A percentile compares a stretch with the other conserved stretches of the same genome.
Conservation (phyloP, 2,113 vertebrate genomes). For the Pluvialis apricaria region DNA sequence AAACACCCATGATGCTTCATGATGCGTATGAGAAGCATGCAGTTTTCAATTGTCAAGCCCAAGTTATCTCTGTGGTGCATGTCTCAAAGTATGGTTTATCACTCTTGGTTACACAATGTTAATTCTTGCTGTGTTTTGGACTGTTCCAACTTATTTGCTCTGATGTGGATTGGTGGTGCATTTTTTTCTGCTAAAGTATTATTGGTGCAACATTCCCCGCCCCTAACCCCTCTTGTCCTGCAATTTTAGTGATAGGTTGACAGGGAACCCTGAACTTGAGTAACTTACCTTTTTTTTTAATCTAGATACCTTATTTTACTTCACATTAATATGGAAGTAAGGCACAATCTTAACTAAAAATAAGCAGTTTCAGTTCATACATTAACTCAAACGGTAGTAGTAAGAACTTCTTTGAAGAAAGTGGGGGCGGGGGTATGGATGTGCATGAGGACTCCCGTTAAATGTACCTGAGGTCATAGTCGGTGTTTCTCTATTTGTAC, state of each 20-base stretch:
- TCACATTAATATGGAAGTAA: not conserved
- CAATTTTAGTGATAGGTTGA: not conserved
- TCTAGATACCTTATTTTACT: not conserved
- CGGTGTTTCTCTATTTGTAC: not conserved
- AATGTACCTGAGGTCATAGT: not conserved
- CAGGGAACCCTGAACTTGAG: not conserved
- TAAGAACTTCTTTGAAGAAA: not conserved
- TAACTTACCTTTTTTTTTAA: not conserved
- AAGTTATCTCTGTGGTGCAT: not conserved
- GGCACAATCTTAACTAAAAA: not conserved
- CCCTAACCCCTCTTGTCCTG: not conserved
- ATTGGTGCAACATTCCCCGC: not conserved
- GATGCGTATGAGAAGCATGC: not conserved
- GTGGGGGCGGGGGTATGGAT: not conserved
- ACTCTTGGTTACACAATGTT: not conserved
- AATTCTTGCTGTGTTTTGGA: not conserved
- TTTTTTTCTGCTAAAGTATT: not conserved
- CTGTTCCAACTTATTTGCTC: not conserved
- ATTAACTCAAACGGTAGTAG: not conserved
- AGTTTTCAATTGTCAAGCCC: not conserved
- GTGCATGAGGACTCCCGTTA: not conserved
- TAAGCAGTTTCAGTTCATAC: not conserved
- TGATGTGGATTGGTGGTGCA: rapidly evolving
- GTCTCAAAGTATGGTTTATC: not conserved
- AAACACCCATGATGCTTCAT: not conserved